These are phyloP conservation scores for Leptodactylus fuscus DNA, from an alignment of 2,113 vertebrate genomes.

Conservation along the genomic window DNA sequence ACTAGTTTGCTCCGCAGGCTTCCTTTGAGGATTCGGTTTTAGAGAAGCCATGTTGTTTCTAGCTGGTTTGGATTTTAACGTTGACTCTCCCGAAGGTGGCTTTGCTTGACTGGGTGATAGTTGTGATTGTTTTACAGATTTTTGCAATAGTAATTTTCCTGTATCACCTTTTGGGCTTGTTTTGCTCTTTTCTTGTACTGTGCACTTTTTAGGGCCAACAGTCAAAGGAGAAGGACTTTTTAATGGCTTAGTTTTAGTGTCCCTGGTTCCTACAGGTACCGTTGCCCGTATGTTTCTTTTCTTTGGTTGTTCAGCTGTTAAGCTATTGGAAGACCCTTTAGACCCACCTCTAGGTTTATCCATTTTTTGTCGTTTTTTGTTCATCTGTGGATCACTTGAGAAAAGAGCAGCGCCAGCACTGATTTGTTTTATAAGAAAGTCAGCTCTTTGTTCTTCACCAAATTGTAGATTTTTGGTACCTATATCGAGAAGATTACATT, in stretches of 20 bases:
- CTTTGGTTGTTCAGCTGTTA: conserved; percentile 62
- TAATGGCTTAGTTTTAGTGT: conserved; percentile 65
- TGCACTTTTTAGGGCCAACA: conserved; percentile 64
- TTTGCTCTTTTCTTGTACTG: conserved; percentile 64
- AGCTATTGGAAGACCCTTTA: conserved; percentile 53
- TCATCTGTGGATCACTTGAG: conserved; percentile 60
- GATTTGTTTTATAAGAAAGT: conserved; percentile 55
- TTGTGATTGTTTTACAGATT: conserved; percentile 56
- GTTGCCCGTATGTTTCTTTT: conserved; percentile 62
- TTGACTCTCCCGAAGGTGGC: conserved; percentile 63
- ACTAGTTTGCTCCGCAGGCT: conserved; percentile 65
- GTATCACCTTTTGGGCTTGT: conserved; percentile 57
- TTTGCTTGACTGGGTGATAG: conserved; percentile 71
- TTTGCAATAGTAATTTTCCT: conserved; percentile 61
- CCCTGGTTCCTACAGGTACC: conserved; percentile 62
- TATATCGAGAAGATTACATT: conserved; percentile 67
- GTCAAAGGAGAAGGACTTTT: conserved; percentile 53
- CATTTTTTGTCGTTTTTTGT: conserved; percentile 62
- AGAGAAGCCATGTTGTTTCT: conserved; percentile 63
- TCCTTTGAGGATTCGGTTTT: conserved; percentile 65
- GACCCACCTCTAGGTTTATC: conserved; percentile 58
- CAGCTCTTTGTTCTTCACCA: conserved; percentile 61
- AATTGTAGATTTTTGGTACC: background rate
- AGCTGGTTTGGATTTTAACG: conserved; percentile 67
- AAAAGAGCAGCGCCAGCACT: conserved; percentile 45